phyloP scores from a whole-genome alignment of 2,888 invertebrate species.

The Drosophila mayaguana region DNA sequence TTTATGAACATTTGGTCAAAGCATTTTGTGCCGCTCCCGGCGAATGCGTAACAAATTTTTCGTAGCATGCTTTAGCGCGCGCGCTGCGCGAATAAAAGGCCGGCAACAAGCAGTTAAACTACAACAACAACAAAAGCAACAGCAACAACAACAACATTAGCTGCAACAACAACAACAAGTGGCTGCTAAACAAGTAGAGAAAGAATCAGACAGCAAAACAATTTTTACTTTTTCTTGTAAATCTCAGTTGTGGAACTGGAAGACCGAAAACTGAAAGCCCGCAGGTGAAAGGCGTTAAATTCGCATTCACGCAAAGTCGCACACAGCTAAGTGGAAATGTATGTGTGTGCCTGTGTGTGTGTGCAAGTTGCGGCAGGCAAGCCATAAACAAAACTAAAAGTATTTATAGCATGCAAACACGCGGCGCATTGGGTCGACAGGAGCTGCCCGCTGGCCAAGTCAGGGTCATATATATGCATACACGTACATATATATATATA shows the following conservation, averaged over 20 bases:
- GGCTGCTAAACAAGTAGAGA: constrained; percentile 3
- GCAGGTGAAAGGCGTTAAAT: constrained; percentile 62
- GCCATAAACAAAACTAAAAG: constrained; percentile 73
- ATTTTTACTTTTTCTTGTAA: constrained; percentile 15
- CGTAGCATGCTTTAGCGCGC: constrained; percentile 46
- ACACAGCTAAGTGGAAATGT: constrained; percentile 23
- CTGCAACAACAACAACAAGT: constrained; percentile 36
- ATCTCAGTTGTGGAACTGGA: constrained; percentile 43
- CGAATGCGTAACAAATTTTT: constrained; percentile 30
- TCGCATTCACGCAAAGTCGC: constrained; percentile 53
- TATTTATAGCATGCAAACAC: constrained; percentile 77
- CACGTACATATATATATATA: constrained; percentile 13
- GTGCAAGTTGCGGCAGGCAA: constrained; percentile 32
- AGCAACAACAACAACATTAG: constrained; percentile 28
- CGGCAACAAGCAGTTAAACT: constrained; percentile 25
- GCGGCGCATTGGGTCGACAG: constrained; percentile 52
- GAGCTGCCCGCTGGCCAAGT: constrained; percentile 40
- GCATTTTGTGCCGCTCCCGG: constrained; percentile 12
- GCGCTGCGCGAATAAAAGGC: constrained; percentile 38
- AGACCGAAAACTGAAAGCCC: constrained; percentile 42
- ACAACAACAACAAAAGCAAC: constrained; percentile 31
- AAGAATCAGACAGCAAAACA: constrained; percentile 14
- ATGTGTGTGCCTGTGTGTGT: constrained; percentile 2
- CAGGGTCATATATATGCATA: constrained; percentile 61
- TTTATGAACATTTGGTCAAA: constrained; percentile 4